Conservation (phyloP, 2,888 invertebrate species). For the Muscina levida region DNA sequence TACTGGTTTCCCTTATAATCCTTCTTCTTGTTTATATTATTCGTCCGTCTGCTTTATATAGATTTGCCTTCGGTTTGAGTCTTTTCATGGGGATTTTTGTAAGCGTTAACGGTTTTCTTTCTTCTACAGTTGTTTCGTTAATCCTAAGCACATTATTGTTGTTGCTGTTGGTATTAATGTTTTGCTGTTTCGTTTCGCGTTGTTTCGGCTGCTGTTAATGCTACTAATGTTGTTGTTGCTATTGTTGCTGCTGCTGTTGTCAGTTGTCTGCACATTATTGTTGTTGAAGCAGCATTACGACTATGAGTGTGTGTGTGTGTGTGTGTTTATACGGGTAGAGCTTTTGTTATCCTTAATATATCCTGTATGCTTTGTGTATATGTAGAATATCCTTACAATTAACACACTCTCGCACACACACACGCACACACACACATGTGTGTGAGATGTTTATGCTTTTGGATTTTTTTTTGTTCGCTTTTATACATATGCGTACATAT, state of each 20-base stretch:
- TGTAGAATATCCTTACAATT: conserved; percentile 1
- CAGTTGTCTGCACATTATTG: conserved; percentile 36
- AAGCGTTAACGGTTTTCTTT: not conserved
- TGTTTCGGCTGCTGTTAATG: not conserved
- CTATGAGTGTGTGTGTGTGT: conserved; percentile 33
- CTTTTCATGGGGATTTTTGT: not conserved
- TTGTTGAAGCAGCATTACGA: conserved; percentile 9
- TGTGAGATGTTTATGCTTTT: not conserved
- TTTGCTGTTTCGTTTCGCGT: not conserved
- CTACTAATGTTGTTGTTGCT: not conserved
- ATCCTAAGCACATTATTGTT: conserved; percentile 22
- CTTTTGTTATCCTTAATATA: conserved; percentile 58
- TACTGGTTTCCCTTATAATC: not conserved
- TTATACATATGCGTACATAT: conserved; percentile 22
- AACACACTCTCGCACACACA: not conserved
- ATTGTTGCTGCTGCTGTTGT: conserved; percentile 28
- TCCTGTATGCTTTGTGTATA: conserved; percentile 48
- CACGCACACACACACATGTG: not conserved
- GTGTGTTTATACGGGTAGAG: not conserved
- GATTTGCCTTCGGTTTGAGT: not conserved
- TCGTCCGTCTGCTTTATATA: conserved; percentile 9
- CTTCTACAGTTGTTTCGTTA: not conserved
- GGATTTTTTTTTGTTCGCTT: not conserved
- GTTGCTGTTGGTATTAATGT: conserved; percentile 1
- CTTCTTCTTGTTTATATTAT: conserved; percentile 3